phyloP scores from a whole-genome alignment of 1,140 invertebrate species.

The Drosophila subobscura region DNA sequence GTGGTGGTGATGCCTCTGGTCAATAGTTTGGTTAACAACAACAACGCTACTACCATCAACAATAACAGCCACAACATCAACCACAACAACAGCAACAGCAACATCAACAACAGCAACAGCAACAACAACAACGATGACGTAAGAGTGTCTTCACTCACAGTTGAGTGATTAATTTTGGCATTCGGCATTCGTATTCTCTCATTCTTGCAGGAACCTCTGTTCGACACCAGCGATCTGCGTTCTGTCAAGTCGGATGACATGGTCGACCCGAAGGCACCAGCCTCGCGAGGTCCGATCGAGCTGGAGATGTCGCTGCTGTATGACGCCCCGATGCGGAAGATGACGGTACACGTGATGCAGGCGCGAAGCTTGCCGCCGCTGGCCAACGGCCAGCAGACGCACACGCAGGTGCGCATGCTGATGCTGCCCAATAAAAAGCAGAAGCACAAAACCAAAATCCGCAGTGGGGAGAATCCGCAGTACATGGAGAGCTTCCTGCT shows the following conservation, averaged over 20 bases:
- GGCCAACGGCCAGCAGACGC: constrained; percentile 89
- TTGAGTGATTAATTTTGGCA: constrained; percentile 2
- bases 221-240: constrained; percentile 83
- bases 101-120: constrained; percentile 36
- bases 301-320: constrained; percentile 93
- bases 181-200: constrained; percentile 25
- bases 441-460: constrained; percentile 95
- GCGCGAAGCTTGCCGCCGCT: constrained; percentile 91
- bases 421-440: constrained; percentile 95
- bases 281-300: constrained; percentile 86
- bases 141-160: constrained; percentile 14
- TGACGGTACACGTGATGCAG: constrained; percentile 95
- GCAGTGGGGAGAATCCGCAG: constrained; percentile 93
- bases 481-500: constrained; percentile 97
- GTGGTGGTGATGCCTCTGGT: constrained; percentile 61
- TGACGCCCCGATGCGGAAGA: constrained; percentile 93
- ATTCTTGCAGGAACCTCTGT: constrained; percentile 82
- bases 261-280: constrained; percentile 36
- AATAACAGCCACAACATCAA: constrained; percentile 22
- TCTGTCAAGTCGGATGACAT: constrained; percentile 81
- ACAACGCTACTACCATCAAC: constrained; percentile 32
- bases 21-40: constrained; percentile 44
- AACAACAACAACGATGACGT: constrained; percentile 84
- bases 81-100: constrained; percentile 34
- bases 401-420: constrained; percentile 93